Conservation (phyloP, 1,140 invertebrate genomes). For the Phthorimaea operculella region DNA sequence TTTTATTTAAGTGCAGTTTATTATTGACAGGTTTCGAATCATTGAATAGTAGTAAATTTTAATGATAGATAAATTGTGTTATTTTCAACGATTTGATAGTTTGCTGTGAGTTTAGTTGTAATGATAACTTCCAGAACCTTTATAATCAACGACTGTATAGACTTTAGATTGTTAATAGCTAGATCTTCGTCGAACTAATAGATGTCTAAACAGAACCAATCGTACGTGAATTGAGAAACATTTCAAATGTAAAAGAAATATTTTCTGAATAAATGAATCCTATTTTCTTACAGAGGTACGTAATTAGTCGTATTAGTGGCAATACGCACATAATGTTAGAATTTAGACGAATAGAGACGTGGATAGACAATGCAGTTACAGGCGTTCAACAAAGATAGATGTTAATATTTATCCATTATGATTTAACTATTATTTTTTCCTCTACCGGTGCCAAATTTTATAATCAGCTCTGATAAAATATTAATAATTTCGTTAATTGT, state of each 20-base stretch:
- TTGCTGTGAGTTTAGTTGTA: slow-evolving; percentile 19
- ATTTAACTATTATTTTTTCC: too few relatives aligned
- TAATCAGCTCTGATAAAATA: too few relatives aligned
- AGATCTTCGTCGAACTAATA: slow-evolving; percentile 46
- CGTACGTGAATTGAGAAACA: slow-evolving; percentile 43
- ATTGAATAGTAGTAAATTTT: slow-evolving; percentile 45
- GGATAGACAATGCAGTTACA: too few relatives aligned
- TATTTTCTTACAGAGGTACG: slow-evolving; percentile 62
- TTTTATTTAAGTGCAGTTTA: slow-evolving; percentile 38
- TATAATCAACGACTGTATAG: slow-evolving; percentile 54
- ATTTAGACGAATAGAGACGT: slow-evolving; percentile 17
- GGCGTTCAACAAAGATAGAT: too few relatives aligned
- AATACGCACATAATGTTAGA: slow-evolving; percentile 53
- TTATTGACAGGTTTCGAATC: slow-evolving; percentile 56
- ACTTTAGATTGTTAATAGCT: slow-evolving; percentile 42
- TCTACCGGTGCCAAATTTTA: slow-evolving; percentile 45
- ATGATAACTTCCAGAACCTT: slow-evolving; percentile 25
- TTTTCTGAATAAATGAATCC: slow-evolving; percentile 62
- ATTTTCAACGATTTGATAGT: slow-evolving; percentile 38
- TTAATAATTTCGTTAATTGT: too few relatives aligned
- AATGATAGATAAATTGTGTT: slow-evolving; percentile 16
- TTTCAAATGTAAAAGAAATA: slow-evolving; percentile 48
- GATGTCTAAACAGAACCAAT: slow-evolving; percentile 49
- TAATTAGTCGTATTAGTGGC: slow-evolving; percentile 48
- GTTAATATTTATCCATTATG: too few relatives aligned